These are phyloP conservation scores for Datnioides undecimradiatus DNA, from an alignment of 2,113 vertebrate genomes.

Conservation along the genomic window DNA sequence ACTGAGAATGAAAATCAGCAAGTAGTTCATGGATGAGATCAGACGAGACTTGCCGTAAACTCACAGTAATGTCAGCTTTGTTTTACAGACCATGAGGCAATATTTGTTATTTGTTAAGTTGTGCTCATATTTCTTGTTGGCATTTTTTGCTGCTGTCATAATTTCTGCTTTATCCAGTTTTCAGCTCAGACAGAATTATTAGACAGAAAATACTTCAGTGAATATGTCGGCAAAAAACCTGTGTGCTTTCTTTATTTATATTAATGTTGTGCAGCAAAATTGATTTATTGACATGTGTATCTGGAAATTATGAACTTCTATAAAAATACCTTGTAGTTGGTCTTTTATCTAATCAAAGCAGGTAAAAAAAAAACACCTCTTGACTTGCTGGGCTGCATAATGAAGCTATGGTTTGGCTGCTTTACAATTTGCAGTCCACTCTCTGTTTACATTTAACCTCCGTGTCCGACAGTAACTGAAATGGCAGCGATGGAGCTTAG, in stretches of 20 bases:
- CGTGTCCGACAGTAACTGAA: slow-evolving; percentile 31
- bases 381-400: too few species aligned
- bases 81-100: not conserved
- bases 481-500: slow-evolving; percentile 4
- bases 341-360: not conserved
- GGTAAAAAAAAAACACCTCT: not conserved
- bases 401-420: not conserved
- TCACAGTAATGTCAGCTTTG: not conserved
- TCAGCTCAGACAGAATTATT: not conserved
- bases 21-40: not conserved
- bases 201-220: not conserved
- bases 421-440: not conserved
- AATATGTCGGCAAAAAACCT: not conserved
- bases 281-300: not conserved
- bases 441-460: not conserved
- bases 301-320: not conserved
- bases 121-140: too few species aligned
- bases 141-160: not conserved
- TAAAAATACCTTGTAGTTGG: not conserved
- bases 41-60: not conserved
- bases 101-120: not conserved
- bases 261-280: not conserved
- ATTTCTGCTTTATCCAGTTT: too few species aligned
- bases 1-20: not conserved
- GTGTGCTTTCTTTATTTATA: not conserved